A percentile compares a stretch with the other conserved stretches of the same genome.
These are phyloP conservation scores for Chymomyza caudatula DNA, from an alignment of 2,888 invertebrate species.

Conservation along the genomic window DNA sequence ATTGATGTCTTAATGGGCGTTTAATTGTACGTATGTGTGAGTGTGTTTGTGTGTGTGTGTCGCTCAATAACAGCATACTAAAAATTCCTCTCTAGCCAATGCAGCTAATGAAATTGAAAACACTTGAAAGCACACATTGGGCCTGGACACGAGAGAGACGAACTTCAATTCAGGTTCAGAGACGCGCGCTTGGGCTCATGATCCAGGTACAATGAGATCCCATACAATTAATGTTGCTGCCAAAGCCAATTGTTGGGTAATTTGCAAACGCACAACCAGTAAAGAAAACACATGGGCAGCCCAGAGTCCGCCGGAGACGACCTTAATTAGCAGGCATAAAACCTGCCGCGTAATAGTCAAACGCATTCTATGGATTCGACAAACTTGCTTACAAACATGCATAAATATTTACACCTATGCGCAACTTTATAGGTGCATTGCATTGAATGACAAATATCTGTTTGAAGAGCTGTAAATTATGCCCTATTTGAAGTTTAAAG, in stretches of 20 bases:
- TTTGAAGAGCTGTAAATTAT: too few species aligned
- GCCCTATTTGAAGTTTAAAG: too few species aligned
- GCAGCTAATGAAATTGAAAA: conserved; percentile 34
- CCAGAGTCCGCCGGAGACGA: conserved; percentile 45
- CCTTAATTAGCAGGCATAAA: conserved; percentile 70
- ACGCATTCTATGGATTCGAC: conserved; percentile 24
- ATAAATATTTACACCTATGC: background rate
- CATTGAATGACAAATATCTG: background rate
- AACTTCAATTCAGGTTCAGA: background rate
- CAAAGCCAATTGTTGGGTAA: conserved; percentile 57
- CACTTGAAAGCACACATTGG: background rate
- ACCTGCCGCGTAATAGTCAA: conserved; percentile 37
- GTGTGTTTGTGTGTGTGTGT: too few species aligned
- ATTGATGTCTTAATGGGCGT: conserved; percentile 39
- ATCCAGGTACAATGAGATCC: conserved; percentile 35
- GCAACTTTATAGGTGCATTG: background rate
- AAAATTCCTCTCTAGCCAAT: background rate
- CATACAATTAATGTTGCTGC: conserved; percentile 47
- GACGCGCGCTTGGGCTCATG: background rate
- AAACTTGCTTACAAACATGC: background rate
- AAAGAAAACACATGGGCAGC: conserved; percentile 38
- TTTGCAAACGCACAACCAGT: conserved; percentile 63
- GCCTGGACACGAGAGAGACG: background rate
- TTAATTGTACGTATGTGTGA: conserved; percentile 22
- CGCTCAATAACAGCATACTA: background rate